Conservation (phyloP, 2,113 vertebrate species). For the Malurus elegans region DNA sequence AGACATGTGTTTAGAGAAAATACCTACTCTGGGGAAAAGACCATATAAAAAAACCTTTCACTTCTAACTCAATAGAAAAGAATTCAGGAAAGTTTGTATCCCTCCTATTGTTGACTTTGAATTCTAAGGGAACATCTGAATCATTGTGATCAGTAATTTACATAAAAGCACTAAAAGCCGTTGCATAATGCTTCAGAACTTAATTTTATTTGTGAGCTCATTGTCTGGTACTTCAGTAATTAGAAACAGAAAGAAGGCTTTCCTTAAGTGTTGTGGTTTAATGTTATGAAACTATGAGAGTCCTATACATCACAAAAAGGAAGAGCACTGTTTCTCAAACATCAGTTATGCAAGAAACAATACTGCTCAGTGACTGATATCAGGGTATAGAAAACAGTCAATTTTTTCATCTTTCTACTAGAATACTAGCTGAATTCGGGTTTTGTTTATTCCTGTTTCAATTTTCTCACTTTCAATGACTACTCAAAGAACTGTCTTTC, state of each 20-base stretch:
- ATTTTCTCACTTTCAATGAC: background rate
- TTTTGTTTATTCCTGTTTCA: background rate
- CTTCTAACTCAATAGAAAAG: slow-evolving; percentile 15
- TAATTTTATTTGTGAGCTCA: slow-evolving; percentile 51
- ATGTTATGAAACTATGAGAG: background rate
- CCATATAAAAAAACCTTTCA: background rate
- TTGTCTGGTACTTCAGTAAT: slow-evolving; percentile 45
- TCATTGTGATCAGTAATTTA: slow-evolving; percentile 64
- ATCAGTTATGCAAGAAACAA: background rate
- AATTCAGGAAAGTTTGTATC: background rate
- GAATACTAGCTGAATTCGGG: background rate
- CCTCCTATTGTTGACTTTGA: background rate
- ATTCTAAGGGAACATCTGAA: slow-evolving; percentile 38
- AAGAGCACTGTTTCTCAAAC: background rate
- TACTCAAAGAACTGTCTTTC: background rate
- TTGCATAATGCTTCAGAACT: slow-evolving; percentile 37
- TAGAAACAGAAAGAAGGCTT: slow-evolving; percentile 43
- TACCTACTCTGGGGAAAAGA: background rate
- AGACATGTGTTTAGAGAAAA: background rate
- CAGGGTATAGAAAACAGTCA: background rate
- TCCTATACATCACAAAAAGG: background rate
- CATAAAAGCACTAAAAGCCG: slow-evolving; percentile 32
- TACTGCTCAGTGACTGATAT: background rate
- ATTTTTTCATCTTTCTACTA: background rate
- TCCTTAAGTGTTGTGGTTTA: background rate